Base-by-base conservation (phyloP, 2,797 vertebrate species). In the Gymnoscopelus microlampas region DNA sequence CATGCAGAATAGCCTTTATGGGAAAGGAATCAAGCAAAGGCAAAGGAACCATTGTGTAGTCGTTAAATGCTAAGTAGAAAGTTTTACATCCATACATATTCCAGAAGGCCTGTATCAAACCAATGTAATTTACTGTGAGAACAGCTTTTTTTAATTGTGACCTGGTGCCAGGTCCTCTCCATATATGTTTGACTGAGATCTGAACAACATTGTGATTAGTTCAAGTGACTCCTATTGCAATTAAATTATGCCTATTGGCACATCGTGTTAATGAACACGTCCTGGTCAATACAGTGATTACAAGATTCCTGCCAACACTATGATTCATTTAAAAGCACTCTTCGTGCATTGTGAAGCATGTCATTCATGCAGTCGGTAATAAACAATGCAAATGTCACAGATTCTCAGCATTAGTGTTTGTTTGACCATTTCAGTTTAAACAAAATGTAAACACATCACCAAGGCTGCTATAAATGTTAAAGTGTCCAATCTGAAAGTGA, bases 281-380 rank as follows among this genome's bases (percentile, higher is more conserved):
- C 60, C 60, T 35, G 64, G 72, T 64, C 66, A 69, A 69, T 74
- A 74, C 55, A 69, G 55, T 63, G 66, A 74, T 63, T 26, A 60
- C 65, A 50, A 29, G 49, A 66, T 53, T 63, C 54, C 39, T 4
- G 65, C 65, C 71, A 56, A 55, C 66, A 56, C 55, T 50, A 51
- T 24, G 8, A 48, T 77, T 76, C 24, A 48, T 23, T 55, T 63
- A 68, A 63, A 56, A 29, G 54, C 66, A 24, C 39, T 48, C 14
- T 23, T 53, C 48, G 23, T 60, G 60, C 61, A 54, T 15, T 49
- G 47, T 65, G 24, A 72, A 48, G 39, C 23, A 63, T 68, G 71
- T 53, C 71, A 66, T 74, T 74, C 66, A 60, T 49, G 60, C 35
- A 59, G 66, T 74, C 49, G 14, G 72, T 19, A 19, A 19, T 54